A percentile compares a stretch with the other conserved stretches of the same genome.
Evolutionary conservation across 2,888 invertebrate genomes (phyloP).

Genomic region (Troilus luridus): DNA sequence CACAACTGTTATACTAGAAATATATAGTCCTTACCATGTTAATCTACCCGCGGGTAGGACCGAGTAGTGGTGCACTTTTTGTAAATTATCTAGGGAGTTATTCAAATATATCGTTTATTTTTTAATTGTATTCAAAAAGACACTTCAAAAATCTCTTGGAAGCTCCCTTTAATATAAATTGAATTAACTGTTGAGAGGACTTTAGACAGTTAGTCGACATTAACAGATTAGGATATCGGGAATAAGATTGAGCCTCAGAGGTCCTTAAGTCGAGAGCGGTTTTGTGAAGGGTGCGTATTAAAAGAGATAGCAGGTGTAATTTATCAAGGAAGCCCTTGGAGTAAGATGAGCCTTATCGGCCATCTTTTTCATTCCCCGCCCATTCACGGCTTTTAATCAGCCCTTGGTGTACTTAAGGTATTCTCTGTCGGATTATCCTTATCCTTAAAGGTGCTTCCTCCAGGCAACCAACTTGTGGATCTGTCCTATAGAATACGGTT

Average conservation of each 20-base stretch:
- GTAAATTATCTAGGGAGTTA: too few relatives aligned
- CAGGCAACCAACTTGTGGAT: neutral
- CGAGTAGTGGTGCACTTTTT: too few relatives aligned
- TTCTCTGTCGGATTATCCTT: neutral
- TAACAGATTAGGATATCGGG: slow-evolving; percentile 44
- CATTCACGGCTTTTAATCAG: slow-evolving; percentile 42
- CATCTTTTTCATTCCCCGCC: slow-evolving; percentile 42
- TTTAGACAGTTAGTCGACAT: slow-evolving; percentile 2
- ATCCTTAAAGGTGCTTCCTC: neutral
- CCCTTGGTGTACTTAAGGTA: neutral
- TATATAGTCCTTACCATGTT: too few relatives aligned
- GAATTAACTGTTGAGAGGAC: neutral
- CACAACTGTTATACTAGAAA: too few relatives aligned
- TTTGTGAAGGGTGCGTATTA: slow-evolving; percentile 31
- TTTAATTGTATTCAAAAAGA: neutral
- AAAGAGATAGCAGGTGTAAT: slow-evolving; percentile 46
- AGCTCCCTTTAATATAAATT: neutral
- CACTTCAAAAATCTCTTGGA: neutral
- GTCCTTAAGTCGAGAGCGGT: neutral
- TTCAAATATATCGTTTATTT: too few relatives aligned
- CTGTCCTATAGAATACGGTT: neutral
- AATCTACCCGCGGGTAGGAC: too few relatives aligned
- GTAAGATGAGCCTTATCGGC: slow-evolving; percentile 30
- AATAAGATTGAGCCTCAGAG: neutral
- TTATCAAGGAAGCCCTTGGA: slow-evolving; percentile 37